Evolutionary conservation across 2,797 vertebrate species (phyloP).

Genomic region (Paedocypris micromegethes): DNA sequence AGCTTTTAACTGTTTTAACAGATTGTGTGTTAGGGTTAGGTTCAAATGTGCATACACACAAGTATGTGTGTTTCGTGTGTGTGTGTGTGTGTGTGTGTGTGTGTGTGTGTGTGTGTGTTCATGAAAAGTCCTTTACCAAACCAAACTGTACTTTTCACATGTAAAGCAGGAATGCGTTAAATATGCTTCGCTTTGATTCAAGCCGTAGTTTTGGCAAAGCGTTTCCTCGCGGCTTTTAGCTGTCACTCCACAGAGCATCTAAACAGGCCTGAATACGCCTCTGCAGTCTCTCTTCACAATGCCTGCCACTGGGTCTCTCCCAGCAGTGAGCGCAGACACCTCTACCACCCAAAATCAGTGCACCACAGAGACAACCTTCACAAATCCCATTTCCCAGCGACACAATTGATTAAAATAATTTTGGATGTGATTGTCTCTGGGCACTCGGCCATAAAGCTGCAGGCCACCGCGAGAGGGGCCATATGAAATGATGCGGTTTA

Average conservation of each 20-base stretch:
- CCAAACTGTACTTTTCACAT: no score
- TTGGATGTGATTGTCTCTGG: conserved; percentile 39
- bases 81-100: no score
- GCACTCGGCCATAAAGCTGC: conserved; percentile 30
- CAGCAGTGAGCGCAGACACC: conserved; percentile 10
- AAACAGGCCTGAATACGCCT: conserved; percentile 12
- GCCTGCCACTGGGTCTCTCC: conserved; percentile 15
- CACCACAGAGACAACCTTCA: conserved; percentile 60
- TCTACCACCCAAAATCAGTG: conserved; percentile 56
- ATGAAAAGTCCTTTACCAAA: no score
- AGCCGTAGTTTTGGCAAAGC: not conserved
- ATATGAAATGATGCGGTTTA: conserved; percentile 23
- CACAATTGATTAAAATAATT: conserved; percentile 50
- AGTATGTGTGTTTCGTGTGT: no score
- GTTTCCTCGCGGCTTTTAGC: conserved; percentile 9
- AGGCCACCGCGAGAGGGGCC: conserved; percentile 13
- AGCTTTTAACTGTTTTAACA: no score
- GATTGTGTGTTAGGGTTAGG: no score
- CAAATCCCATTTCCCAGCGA: conserved; percentile 65
- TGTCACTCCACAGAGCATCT: conserved; percentile 4
- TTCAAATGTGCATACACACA: no score
- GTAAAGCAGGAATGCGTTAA: not conserved
- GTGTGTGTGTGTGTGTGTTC: no score
- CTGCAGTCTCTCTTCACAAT: not conserved
- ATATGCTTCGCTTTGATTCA: conserved; percentile 5